Conservation (phyloP, 2,797 vertebrate species). For the Pseudotriccus pelzelni region DNA sequence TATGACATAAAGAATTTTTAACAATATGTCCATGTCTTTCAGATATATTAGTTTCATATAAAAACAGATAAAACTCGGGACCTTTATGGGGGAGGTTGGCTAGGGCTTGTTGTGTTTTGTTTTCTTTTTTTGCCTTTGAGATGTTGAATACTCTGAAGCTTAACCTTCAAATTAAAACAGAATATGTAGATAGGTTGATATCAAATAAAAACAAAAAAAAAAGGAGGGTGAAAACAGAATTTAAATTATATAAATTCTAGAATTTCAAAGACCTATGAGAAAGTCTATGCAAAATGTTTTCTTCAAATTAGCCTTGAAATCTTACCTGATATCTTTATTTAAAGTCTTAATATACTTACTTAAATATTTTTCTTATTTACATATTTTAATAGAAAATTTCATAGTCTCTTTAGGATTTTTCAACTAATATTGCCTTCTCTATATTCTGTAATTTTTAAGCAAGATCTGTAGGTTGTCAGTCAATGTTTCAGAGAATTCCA, state of each 20-base stretch:
- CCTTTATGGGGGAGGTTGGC: rapidly evolving
- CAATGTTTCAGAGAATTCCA: neutral
- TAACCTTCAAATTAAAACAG: neutral
- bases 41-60: neutral
- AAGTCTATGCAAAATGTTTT: neutral
- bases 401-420: neutral
- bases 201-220: neutral
- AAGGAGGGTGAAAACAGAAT: neutral
- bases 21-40: neutral
- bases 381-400: neutral
- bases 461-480: neutral
- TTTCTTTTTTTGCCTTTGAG: neutral
- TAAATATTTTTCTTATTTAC: neutral
- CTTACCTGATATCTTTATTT: neutral
- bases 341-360: neutral
- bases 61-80: neutral
- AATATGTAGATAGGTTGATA: neutral
- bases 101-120: neutral
- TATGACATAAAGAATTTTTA: neutral
- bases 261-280: neutral
- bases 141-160: neutral
- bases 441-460: neutral
- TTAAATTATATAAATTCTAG: neutral
- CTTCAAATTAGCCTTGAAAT: neutral
- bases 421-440: neutral